Evolutionary conservation across 2,888 invertebrate species (phyloP).

Genomic region (Hydrotaea diabolus): DNA sequence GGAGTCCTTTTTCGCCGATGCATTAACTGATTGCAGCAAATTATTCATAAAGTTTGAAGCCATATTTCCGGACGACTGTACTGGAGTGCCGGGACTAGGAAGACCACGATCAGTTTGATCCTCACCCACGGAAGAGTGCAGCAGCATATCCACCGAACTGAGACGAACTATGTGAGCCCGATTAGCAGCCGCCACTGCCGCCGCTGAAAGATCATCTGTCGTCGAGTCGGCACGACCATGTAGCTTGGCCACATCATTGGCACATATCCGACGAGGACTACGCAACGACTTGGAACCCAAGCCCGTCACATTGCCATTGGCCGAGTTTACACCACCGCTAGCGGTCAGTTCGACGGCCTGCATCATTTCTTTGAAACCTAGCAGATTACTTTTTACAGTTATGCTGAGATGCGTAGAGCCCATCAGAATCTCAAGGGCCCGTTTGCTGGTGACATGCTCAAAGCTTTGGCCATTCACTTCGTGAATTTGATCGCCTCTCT

Average conservation of each 20-base stretch:
- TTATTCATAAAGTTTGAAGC: constrained; percentile 82
- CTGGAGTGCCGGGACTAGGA: constrained; percentile 78
- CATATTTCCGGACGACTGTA: constrained; percentile 75
- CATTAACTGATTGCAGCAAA: constrained; percentile 80
- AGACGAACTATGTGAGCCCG: constrained; percentile 81
- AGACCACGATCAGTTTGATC: constrained; percentile 80
- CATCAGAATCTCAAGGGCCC: constrained; percentile 95
- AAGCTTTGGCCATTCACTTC: constrained; percentile 99
- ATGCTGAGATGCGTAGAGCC: constrained; percentile 97
- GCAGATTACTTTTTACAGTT: constrained; percentile 97
- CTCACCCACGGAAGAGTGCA: constrained; percentile 66
- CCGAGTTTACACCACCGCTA: constrained; percentile 67
- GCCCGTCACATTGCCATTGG: constrained; percentile 75
- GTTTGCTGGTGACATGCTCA: constrained; percentile 93
- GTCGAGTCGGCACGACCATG: constrained; percentile 80
- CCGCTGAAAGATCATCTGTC: constrained; percentile 71
- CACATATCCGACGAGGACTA: constrained; percentile 78
- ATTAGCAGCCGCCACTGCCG: constrained; percentile 65
- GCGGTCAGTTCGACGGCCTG: constrained; percentile 78
- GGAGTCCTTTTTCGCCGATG: constrained; percentile 74
- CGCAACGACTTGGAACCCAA: constrained; percentile 71
- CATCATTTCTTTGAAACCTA: constrained; percentile 89
- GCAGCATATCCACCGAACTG: constrained; percentile 88
- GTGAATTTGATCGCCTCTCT: constrained; percentile 97
- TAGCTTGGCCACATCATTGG: constrained; percentile 86